Evolutionary conservation across 2,888 invertebrate genomes (phyloP).

Genomic region (Athrips mouffetella): DNA sequence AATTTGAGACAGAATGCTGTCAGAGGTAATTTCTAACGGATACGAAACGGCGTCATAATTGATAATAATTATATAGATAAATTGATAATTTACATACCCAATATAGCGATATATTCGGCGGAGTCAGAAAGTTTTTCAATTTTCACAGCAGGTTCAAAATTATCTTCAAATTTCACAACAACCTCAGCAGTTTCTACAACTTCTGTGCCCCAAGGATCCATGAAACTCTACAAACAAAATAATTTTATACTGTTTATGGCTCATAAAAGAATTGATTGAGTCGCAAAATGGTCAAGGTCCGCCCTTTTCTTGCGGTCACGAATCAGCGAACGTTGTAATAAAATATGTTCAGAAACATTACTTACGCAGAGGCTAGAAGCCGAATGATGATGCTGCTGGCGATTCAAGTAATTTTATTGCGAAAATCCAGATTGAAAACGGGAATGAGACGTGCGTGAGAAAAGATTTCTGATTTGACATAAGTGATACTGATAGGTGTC

Average conservation of each 20-base stretch:
- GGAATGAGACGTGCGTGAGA: background rate
- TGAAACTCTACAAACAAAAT: conserved; percentile 52
- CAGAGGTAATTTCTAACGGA: no score
- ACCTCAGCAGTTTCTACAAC: conserved; percentile 39
- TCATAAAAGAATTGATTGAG: background rate
- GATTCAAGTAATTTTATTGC: conserved; percentile 11
- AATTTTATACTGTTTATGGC: background rate
- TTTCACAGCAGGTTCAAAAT: conserved; percentile 65
- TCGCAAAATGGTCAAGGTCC: conserved; percentile 8
- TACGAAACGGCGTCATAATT: no score
- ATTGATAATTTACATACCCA: conserved; percentile 70
- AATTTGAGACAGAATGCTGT: no score
- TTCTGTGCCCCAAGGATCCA: conserved; percentile 74
- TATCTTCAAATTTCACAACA: conserved; percentile 75
- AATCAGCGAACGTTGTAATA: background rate
- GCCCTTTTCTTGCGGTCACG: background rate
- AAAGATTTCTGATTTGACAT: background rate
- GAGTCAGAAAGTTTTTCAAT: conserved; percentile 78
- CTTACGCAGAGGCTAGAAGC: conserved; percentile 30
- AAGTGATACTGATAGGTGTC: background rate
- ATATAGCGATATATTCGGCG: conserved; percentile 80
- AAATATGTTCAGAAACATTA: conserved; percentile 2
- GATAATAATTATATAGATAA: background rate
- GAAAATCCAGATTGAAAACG: conserved; percentile 6
- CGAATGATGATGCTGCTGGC: conserved; percentile 21